Evolutionary conservation across 1,140 invertebrate species (phyloP).

Genomic region (Drosophila suzukii): DNA sequence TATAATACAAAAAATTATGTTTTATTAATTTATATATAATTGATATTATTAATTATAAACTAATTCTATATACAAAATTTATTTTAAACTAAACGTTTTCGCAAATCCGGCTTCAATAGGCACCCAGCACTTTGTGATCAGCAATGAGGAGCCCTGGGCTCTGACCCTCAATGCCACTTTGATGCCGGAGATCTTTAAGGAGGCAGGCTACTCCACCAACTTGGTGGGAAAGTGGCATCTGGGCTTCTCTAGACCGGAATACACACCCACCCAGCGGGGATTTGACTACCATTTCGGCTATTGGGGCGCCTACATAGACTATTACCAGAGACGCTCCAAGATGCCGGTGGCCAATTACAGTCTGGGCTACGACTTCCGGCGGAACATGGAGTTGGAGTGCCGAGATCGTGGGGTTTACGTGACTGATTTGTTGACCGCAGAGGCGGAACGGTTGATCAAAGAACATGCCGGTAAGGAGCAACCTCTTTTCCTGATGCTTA

Average conservation of each 20-base stretch:
- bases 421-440: constrained; percentile 91
- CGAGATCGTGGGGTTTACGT: constrained; percentile 88
- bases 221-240: constrained; percentile 97
- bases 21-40: too few species aligned
- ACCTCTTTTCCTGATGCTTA: constrained; percentile 92
- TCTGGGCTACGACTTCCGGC: constrained; percentile 89
- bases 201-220: constrained; percentile 92
- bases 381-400: constrained; percentile 87
- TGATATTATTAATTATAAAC: too few species aligned
- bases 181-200: constrained; percentile 90
- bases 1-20: too few species aligned
- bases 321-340: constrained; percentile 89
- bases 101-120: constrained; percentile 84
- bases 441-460: constrained; percentile 89
- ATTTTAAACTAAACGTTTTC: too few species aligned
- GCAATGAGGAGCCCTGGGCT: constrained; percentile 90
- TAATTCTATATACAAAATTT: too few species aligned
- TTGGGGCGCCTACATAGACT: constrained; percentile 93
- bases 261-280: constrained; percentile 91
- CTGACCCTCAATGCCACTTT: constrained; percentile 89
- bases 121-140: constrained; percentile 91
- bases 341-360: constrained; percentile 85
- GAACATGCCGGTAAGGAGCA: constrained; percentile 86
- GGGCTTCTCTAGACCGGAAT: constrained; percentile 89
- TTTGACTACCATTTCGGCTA: constrained; percentile 95